These are phyloP conservation scores for Drosophila prosaltans DNA, from an alignment of 1,140 invertebrate genomes.

Conservation along the genomic window DNA sequence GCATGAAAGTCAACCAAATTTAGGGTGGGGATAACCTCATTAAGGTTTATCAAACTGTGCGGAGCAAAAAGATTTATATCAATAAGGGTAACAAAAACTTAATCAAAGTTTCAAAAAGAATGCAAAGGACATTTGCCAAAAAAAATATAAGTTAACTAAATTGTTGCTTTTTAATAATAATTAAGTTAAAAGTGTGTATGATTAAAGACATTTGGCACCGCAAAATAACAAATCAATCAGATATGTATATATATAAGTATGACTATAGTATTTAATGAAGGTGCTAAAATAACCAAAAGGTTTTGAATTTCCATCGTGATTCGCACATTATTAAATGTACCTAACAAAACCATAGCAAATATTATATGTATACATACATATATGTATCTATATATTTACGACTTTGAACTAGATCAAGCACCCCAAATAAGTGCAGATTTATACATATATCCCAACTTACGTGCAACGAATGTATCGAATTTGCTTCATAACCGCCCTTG, in stretches of 20 bases:
- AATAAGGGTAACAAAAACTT: background rate
- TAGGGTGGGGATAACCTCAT: conserved; percentile 32
- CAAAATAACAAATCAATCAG: background rate
- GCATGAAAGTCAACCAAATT: conserved; percentile 36
- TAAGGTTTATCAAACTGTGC: conserved; percentile 35
- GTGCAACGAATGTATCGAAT: conserved; percentile 85
- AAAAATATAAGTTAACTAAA: too few species aligned
- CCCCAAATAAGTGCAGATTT: background rate
- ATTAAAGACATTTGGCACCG: too few species aligned
- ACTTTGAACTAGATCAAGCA: conserved; percentile 22
- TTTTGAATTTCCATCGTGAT: conserved; percentile 50
- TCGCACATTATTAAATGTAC: conserved; percentile 42
- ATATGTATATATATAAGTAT: background rate
- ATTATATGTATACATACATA: background rate
- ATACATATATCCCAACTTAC: conserved; percentile 68
- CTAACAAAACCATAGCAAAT: conserved; percentile 7
- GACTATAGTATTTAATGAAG: background rate
- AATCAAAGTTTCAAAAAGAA: background rate
- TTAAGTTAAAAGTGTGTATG: too few species aligned
- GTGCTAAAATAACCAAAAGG: conserved; percentile 49
- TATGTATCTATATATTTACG: background rate
- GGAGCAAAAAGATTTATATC: background rate
- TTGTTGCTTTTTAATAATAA: too few species aligned
- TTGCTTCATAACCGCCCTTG: conserved; percentile 93
- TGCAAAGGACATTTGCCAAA: too few species aligned